These are phyloP conservation scores for Tetramorium alpestre DNA, from an alignment of 1,140 invertebrate genomes.

Conservation along the genomic window DNA sequence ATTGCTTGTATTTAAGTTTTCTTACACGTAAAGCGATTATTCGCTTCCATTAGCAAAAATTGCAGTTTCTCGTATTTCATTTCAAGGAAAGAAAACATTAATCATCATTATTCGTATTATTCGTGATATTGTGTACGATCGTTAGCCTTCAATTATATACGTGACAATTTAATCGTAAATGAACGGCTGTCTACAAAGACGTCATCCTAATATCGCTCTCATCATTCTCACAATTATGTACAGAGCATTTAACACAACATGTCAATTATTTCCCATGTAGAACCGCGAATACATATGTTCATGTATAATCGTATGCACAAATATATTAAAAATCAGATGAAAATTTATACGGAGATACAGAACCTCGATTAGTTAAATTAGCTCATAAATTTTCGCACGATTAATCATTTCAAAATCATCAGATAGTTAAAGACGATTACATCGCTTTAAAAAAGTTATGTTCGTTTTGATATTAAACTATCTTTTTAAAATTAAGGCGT, in stretches of 20 bases:
- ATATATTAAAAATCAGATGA: not conserved
- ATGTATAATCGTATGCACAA: not conserved
- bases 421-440: not conserved
- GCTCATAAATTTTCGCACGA: not conserved
- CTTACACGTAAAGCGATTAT: not conserved
- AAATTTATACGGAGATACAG: not conserved
- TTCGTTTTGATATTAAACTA: too few relatives aligned
- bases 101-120: not conserved
- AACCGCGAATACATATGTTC: not conserved
- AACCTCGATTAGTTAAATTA: not conserved
- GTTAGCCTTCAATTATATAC: slow-evolving; percentile 21
- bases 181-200: slow-evolving; percentile 8
- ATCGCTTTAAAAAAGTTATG: not conserved
- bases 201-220: slow-evolving; percentile 19
- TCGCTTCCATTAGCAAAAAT: not conserved
- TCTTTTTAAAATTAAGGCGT: not conserved
- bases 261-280: slow-evolving; percentile 4
- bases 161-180: slow-evolving; percentile 16
- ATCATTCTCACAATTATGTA: slow-evolving; percentile 24
- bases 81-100: not conserved
- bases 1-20: not conserved
- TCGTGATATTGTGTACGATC: not conserved
- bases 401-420: not conserved
- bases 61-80: not conserved
- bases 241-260: not conserved